A percentile compares a stretch with the other conserved stretches of the same genome.
Evolutionary conservation across 2,888 invertebrate genomes (phyloP).

Genomic region (Drosophila infuscata): DNA sequence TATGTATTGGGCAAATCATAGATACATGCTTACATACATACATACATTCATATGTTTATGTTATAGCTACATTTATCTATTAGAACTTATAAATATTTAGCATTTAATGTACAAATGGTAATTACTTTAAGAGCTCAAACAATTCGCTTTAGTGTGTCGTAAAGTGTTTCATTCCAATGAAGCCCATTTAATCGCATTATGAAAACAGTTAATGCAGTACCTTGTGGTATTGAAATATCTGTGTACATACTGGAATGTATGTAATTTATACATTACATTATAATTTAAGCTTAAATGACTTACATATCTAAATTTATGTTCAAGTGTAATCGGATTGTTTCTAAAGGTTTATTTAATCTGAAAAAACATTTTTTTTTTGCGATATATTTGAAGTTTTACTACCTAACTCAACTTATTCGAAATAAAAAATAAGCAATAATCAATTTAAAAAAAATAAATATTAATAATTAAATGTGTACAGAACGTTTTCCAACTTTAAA

Average conservation of each 20-base stretch:
- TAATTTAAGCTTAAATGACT: too few relatives aligned
- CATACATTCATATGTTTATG: too few relatives aligned
- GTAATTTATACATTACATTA: not conserved
- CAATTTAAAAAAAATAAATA: not conserved
- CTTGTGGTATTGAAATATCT: not conserved
- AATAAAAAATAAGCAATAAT: not conserved
- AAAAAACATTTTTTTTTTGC: not conserved
- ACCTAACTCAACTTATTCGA: not conserved
- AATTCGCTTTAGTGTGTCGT: not conserved
- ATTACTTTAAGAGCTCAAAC: not conserved
- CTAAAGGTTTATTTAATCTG: not conserved
- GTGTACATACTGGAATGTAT: not conserved
- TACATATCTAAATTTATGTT: not conserved
- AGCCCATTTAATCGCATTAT: not conserved
- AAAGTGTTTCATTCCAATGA: constrained; percentile 1
- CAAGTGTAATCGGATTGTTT: not conserved
- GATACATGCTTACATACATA: too few relatives aligned
- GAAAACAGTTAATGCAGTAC: not conserved
- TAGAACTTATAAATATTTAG: not conserved
- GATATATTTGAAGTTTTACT: not conserved
- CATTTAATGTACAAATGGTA: not conserved
- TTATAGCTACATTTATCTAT: constrained; percentile 3
- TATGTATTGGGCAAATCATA: too few relatives aligned
- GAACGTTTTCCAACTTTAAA: not conserved
- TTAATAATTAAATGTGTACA: not conserved